Conservation (phyloP, 1,140 invertebrate species). For the Octopus bimaculoides region DNA sequence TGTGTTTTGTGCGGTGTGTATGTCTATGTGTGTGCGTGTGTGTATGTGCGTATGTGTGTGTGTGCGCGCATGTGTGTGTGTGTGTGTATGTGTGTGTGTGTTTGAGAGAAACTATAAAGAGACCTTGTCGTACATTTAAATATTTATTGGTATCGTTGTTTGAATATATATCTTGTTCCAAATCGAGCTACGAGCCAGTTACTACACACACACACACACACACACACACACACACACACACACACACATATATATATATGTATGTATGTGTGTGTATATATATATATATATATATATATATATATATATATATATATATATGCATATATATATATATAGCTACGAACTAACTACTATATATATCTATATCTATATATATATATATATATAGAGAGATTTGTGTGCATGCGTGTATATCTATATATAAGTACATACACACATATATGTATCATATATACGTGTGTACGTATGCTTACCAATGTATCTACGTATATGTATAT, state of each 20-base stretch:
- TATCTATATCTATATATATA: no score
- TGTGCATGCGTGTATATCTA: neutral
- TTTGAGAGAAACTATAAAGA: neutral
- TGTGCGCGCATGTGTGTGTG: neutral
- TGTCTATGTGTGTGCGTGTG: neutral
- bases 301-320: neutral
- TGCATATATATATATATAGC: neutral
- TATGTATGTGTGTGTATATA: neutral
- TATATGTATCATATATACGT: neutral
- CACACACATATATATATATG: neutral
- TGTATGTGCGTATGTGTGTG: neutral
- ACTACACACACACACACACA: neutral
- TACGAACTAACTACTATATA: neutral
- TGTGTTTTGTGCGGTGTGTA: no score
- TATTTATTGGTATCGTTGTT: neutral
- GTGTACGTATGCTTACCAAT: neutral
- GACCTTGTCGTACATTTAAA: neutral
- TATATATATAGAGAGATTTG: neutral
- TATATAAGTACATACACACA: neutral
- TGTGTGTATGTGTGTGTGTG: neutral
- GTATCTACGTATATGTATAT: neutral
- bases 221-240: neutral
- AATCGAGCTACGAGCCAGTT: neutral
- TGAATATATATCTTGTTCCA: neutral
- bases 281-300: neutral